phyloP scores from a whole-genome alignment of 1,140 invertebrate species.

The Tyrophagus putrescentiae region DNA sequence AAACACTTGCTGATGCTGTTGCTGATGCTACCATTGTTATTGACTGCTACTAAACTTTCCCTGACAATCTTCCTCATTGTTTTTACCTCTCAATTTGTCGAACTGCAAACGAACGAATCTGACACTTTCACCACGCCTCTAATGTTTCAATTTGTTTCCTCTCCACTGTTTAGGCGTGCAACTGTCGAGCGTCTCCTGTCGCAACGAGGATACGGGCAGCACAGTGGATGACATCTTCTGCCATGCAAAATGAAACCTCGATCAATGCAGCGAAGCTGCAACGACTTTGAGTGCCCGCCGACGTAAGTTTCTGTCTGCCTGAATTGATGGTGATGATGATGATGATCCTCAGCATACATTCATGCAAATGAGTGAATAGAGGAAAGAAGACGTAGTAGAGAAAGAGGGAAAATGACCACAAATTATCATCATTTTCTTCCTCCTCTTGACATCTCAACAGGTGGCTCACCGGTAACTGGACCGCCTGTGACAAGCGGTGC shows the following conservation, averaged over 20 bases:
- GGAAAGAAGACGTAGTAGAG: too few relatives aligned
- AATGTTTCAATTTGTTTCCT: too few relatives aligned
- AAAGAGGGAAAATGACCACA: conserved; percentile 31
- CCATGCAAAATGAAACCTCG: conserved; percentile 51
- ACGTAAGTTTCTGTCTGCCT: conserved; percentile 47
- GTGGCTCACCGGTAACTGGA: conserved; percentile 79
- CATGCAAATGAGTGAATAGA: too few relatives aligned
- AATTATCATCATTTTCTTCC: too few relatives aligned
- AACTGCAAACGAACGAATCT: background rate
- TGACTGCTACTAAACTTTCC: too few relatives aligned
- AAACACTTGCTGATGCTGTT: too few relatives aligned
- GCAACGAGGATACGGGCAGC: background rate
- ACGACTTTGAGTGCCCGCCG: conserved; percentile 64
- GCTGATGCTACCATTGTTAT: too few relatives aligned
- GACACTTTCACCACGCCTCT: background rate
- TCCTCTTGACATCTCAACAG: too few relatives aligned
- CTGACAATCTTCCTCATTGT: too few relatives aligned
- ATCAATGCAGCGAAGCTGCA: conserved; percentile 67
- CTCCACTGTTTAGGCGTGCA: background rate
- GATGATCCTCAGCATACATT: conserved; percentile 9
- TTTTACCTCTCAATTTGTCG: too few relatives aligned
- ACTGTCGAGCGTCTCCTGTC: background rate
- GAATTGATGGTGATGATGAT: conserved; percentile 1
- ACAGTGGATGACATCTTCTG: conserved; percentile 57
- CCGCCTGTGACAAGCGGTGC: conserved; percentile 60